Evolutionary conservation across 2,797 vertebrate genomes (phyloP), one percentile per base, ranked within the genome.

Genomic region (Coracias cyanogaster): DNA sequence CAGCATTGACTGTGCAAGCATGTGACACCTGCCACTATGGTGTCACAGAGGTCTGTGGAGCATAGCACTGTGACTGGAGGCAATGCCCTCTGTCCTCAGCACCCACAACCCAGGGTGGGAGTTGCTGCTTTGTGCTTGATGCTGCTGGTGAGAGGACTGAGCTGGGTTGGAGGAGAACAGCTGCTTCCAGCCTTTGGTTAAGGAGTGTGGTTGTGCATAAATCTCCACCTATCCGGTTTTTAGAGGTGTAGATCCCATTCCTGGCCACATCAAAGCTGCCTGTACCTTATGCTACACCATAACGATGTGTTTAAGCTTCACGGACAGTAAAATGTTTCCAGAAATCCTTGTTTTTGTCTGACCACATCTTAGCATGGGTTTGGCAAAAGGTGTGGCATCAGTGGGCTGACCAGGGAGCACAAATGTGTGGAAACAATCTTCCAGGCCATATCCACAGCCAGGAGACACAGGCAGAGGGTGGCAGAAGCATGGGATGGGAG

Each of bases 11-110:
- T 60, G 15, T 31, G 43, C 15, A 41, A 57, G 33, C 0, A 0
- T 51, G 24, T 4, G 12, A n/a, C 37, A 12, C 15, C 26, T 45
- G 43, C 46, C 31, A 26, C 14, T 0, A 0, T 12, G 17, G 25
- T 74, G 72, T 60, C 79, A 33, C n/a, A 78, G 43, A 62, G 45
- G 12, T 39, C 20, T 2, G 1, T 0, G 0, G 17, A 25, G 31
- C n/a, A 74, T 37, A 82, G 58, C n/a, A 64, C 7, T 19, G 8
- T 3, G 6, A 54, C 5, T 3, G 4, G 15, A 29, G 39, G 24
- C 37, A 86, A 10, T 0, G 1, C 3, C 20, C 22, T 72, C 31
- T 3, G 4, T 29, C 7, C 41, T 17, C 58, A 71, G 57, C 24
- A 31, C 16, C 39, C 3, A 1, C 48, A 48, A 3, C 15, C 24